Percentiles rank a stretch among this genome's conserved stretches.
Conservation (phyloP, 2,888 invertebrate genomes). For the Xestia xanthographa region DNA sequence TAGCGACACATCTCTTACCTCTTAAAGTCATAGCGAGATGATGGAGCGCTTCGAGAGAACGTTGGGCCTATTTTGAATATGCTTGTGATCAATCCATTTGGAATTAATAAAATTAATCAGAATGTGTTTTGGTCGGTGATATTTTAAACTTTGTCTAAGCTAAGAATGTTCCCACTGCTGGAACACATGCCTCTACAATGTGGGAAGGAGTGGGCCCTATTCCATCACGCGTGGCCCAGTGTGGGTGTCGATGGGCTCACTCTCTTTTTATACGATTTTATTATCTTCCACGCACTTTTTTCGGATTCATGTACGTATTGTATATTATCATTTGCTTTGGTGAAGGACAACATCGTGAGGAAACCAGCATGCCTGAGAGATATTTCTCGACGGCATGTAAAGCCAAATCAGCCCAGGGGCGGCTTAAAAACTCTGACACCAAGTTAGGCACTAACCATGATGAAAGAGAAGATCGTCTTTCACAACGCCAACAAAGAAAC, state of each 20-base stretch:
- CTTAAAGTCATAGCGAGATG: conserved; percentile 46
- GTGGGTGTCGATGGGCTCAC: not conserved
- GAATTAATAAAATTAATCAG: not conserved
- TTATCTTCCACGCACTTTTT: too few species aligned
- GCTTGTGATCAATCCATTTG: conserved; percentile 33
- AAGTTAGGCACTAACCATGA: too few species aligned
- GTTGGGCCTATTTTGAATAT: conserved; percentile 40
- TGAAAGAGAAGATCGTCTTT: too few species aligned
- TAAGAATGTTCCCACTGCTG: not conserved
- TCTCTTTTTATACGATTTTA: not conserved
- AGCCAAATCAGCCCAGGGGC: too few species aligned
- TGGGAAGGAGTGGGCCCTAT: not conserved
- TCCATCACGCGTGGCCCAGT: not conserved
- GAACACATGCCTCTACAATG: too few species aligned
- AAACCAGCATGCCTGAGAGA: too few species aligned
- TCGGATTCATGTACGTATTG: too few species aligned
- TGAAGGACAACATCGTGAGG: too few species aligned
- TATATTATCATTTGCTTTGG: too few species aligned
- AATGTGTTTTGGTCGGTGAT: not conserved
- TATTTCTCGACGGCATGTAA: too few species aligned
- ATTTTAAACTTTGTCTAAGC: not conserved
- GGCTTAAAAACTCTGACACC: too few species aligned
- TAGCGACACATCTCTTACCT: conserved; percentile 36
- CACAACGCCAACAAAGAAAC: too few species aligned
- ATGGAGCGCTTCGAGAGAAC: conserved; percentile 36